Evolutionary conservation across 35 echinoderm and acorn worm species (phyloP).

Genomic region (Ophiothrix spiculata): DNA sequence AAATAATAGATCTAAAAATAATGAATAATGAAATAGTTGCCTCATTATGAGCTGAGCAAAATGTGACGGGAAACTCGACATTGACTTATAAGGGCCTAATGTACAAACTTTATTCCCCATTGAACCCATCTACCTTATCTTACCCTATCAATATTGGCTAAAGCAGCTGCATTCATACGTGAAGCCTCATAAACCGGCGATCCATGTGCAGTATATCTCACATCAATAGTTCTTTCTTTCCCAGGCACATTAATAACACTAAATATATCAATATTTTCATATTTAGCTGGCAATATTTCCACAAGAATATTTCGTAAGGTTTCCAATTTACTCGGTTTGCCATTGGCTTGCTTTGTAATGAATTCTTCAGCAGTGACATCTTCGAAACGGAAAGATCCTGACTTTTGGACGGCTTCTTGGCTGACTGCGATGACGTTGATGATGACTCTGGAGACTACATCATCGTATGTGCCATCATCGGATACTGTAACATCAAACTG

Average conservation of each 20-base stretch:
- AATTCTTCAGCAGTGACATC: conserved; percentile 73
- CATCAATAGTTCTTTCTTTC: conserved; percentile 55
- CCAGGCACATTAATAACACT: conserved; percentile 68
- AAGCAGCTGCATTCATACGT: conserved; percentile 56
- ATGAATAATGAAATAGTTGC: too few relatives aligned
- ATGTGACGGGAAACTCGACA: too few relatives aligned
- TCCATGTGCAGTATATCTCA: conserved; percentile 92
- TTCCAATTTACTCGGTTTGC: conserved; percentile 32
- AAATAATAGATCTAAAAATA: too few relatives aligned
- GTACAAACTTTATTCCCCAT: too few relatives aligned
- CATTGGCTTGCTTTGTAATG: conserved; percentile 22
- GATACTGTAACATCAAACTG: conserved; percentile 43
- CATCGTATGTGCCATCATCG: conserved; percentile 36
- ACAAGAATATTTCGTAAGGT: conserved; percentile 49
- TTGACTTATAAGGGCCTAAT: too few relatives aligned
- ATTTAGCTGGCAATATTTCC: conserved; percentile 55
- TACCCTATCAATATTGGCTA: conserved; percentile 40
- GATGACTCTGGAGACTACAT: conserved; percentile 42
- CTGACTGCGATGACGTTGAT: conserved; percentile 71
- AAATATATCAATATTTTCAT: conserved; percentile 89
- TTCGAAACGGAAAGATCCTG: conserved; percentile 74
- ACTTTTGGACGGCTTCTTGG: conserved; percentile 77
- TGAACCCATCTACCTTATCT: too few relatives aligned
- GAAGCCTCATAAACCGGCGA: conserved; percentile 87
- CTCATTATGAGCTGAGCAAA: too few relatives aligned